Evolutionary conservation across 2,797 vertebrate genomes (phyloP), one percentile per base, ranked within the genome.

Genomic region (Gorsachius magnificus): DNA sequence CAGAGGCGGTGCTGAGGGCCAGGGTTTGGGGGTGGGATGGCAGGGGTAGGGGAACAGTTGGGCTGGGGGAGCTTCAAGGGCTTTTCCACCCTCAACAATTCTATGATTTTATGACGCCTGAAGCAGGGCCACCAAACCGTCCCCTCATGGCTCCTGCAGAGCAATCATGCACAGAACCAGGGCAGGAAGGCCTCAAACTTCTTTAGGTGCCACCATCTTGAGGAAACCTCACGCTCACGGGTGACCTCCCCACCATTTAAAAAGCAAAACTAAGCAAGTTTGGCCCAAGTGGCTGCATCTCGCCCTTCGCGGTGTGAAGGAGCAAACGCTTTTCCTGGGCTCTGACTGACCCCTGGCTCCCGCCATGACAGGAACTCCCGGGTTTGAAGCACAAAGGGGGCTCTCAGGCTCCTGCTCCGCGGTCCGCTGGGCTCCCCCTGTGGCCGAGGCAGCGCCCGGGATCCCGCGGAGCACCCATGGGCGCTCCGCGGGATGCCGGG

Each of bases 81-180:
- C 41, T 41, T 41, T 41, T 41, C 41, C 41, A 41, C 14, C 41
- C 41, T 41, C 41, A 41, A 41, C 14, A 5, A 41, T 41, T 41
- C 41, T 14, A 41, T 41, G 41, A 14, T 41, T 41, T 41, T 41
- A 14, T 41, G 41, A 41, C 41, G 13, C 41, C 41, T 41, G 54
- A 22, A 10, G 54, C 46, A 2, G 20, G 20, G 45, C 53, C 36
- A 25, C 61, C 9, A 4, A 31, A 41, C 16, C 3, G 1, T 20
- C 45, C 36, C 63, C 36, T 50, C 26, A 2, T 5, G 1, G 6
- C 36, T 45, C 43, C 46, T 6, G 24, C 22, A 8, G 10, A 16
- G 16, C 29, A 41, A n/a, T 18, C 31, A 11, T 0, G 0, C 0
- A 3, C 18, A 50, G 7, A 18, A 22, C 12, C 0, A 1, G 29